phyloP scores from a whole-genome alignment of 2,797 vertebrate genomes.

The Muscicapa striata region DNA sequence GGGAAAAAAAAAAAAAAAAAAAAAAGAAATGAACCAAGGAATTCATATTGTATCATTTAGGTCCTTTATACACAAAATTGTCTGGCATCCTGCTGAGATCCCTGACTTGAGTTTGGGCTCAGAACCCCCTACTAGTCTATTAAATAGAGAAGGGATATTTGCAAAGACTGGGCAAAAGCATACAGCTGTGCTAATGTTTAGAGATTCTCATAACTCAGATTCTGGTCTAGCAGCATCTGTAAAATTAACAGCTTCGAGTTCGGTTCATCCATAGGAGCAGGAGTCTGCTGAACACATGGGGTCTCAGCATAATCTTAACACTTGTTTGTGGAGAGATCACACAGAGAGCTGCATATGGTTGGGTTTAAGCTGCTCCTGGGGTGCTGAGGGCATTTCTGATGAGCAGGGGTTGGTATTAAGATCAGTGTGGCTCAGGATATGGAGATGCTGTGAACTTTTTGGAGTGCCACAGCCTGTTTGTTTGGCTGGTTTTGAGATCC shows the following conservation, averaged over 20 bases:
- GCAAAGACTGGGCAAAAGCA: not conserved
- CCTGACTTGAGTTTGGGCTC: not conserved
- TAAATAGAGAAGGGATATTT: slow-evolving; percentile 20
- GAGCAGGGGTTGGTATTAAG: not conserved
- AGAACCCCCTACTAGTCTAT: not conserved
- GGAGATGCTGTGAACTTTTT: not conserved
- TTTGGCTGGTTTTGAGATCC: not conserved
- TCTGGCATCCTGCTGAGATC: not conserved
- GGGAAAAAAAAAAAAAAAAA: too few relatives aligned
- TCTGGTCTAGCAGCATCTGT: slow-evolving; percentile 33
- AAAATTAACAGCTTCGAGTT: slow-evolving; percentile 35
- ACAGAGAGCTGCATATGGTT: not conserved
- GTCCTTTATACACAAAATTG: not conserved
- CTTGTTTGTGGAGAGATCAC: slow-evolving; percentile 20
- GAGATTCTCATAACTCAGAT: not conserved
- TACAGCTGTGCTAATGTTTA: not conserved
- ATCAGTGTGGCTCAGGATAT: not conserved
- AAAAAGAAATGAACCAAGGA: not conserved
- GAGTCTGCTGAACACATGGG: slow-evolving; percentile 38
- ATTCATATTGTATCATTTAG: slow-evolving; percentile 9
- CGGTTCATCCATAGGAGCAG: not conserved
- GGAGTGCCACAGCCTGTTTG: not conserved
- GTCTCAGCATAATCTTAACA: slow-evolving; percentile 16
- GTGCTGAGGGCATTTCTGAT: not conserved
- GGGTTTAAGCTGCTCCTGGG: not conserved